Evolutionary conservation across 2,888 invertebrate genomes (phyloP).

Genomic region (Troides oblongomaculatus): DNA sequence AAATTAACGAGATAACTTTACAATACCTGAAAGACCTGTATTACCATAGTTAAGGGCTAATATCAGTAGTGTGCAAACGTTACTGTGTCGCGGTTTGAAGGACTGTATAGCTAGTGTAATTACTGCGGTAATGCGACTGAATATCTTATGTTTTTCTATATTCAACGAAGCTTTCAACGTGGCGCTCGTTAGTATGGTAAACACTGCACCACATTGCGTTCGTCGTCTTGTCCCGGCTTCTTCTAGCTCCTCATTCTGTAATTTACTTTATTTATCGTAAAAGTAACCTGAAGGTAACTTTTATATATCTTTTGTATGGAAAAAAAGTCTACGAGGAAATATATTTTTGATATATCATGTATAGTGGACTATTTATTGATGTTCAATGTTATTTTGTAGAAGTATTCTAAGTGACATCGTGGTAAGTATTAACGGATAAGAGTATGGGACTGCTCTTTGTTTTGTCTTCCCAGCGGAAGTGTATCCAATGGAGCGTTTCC

Average conservation of each 20-base stretch:
- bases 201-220: no score
- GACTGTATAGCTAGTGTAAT: no score
- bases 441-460: no score
- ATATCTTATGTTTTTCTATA: neutral
- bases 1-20: neutral
- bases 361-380: no score
- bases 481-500: no score
- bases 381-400: no score
- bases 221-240: neutral
- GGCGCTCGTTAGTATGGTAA: no score
- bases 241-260: constrained; percentile 1
- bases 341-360: no score
- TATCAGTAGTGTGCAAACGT: neutral
- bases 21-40: neutral
- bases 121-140: no score
- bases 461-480: no score
- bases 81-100: no score
- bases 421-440: neutral
- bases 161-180: neutral
- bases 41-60: neutral
- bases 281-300: constrained; percentile 18
- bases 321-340: neutral
- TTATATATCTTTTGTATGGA: constrained; percentile 11
- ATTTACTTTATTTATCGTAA: constrained; percentile 23
- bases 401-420: neutral